Base-by-base conservation (phyloP, 1,140 invertebrate genomes). In the Pissodes strobi region DNA sequence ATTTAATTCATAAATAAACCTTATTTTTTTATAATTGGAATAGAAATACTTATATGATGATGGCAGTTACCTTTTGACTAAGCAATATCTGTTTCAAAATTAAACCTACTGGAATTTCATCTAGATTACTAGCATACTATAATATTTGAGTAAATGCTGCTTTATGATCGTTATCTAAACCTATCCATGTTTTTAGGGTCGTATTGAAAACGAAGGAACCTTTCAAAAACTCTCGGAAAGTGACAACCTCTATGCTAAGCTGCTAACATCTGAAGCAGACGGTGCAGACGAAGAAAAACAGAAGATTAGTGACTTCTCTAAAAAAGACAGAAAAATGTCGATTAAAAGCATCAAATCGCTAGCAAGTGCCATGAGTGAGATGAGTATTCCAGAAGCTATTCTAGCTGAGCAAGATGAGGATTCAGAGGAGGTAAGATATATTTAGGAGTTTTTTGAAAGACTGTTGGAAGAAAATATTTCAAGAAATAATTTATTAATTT, bases 141-240 rank as follows among this genome's bases (percentile, higher is more conserved):
- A n/a, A n/a, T n/a, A n/a, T n/a, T n/a, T n/a, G n/a, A n/a, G n/a
- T n/a, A n/a, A n/a, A n/a, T n/a, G n/a, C n/a, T n/a, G n/a, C n/a
- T n/a, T n/a, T n/a, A n/a, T n/a, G n/a, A n/a, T n/a, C n/a, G n/a
- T n/a, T n/a, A n/a, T n/a, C n/a, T n/a, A n/a, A n/a, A n/a, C n/a
- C n/a, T n/a, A 27, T 27, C 25, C 25, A 5, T 27, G 3, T 5
- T 27, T 59, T 22, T 51, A 73, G 72, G 72, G 72, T 10, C 23
- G 34, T 73, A 84, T 91, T 38, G 82, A 86, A 62, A 85, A 87
- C 67, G 79, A 85, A 71, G 91, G 90, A 13, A 85, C 79, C 18
- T 90, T 91, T 71, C 73, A 83, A 2, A 80, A 88, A 61, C 78
- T 93, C 23, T 79, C 90, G 34, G 76, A 80, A 4, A 81, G 79